Percentiles rank a stretch among this genome's conserved stretches.
Evolutionary conservation across 2,888 invertebrate species (phyloP).

Genomic region (Hoplodrina ambigua): DNA sequence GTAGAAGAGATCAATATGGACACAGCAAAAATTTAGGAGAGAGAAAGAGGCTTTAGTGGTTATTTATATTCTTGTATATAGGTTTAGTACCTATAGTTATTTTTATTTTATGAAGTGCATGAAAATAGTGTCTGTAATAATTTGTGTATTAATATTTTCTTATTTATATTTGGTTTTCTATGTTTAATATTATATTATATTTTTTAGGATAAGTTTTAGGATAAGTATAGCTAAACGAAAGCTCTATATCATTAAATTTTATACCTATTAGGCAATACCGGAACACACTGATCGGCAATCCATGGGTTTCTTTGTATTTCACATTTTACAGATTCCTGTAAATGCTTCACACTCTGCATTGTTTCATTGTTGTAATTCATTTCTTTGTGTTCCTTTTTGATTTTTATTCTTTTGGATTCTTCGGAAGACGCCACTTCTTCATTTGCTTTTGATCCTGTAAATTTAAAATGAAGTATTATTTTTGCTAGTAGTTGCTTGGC

Average conservation of each 20-base stretch:
- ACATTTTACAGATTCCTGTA: constrained; percentile 63
- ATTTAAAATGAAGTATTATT: constrained; percentile 16
- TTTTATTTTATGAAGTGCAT: no score
- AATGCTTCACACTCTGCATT: constrained; percentile 59
- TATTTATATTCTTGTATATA: no score
- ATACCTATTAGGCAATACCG: constrained; percentile 58
- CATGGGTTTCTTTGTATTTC: constrained; percentile 64
- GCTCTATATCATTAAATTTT: background rate
- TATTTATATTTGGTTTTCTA: no score
- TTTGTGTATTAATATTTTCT: no score
- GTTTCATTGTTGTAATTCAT: constrained; percentile 56
- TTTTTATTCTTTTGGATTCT: constrained; percentile 39
- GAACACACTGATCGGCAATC: constrained; percentile 59
- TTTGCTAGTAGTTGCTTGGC: background rate
- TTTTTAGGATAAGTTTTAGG: no score
- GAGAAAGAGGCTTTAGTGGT: no score
- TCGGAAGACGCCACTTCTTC: constrained; percentile 22
- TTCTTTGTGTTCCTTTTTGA: constrained; percentile 8
- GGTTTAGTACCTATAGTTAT: no score
- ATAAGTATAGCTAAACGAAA: no score
- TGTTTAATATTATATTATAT: no score
- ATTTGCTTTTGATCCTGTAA: constrained; percentile 43
- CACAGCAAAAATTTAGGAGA: no score
- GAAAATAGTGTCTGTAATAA: no score
- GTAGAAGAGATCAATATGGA: no score